Evolutionary conservation across 2,888 invertebrate genomes (phyloP), one percentile per base, ranked within the genome.

Genomic region (Cyrtodaria siliqua): DNA sequence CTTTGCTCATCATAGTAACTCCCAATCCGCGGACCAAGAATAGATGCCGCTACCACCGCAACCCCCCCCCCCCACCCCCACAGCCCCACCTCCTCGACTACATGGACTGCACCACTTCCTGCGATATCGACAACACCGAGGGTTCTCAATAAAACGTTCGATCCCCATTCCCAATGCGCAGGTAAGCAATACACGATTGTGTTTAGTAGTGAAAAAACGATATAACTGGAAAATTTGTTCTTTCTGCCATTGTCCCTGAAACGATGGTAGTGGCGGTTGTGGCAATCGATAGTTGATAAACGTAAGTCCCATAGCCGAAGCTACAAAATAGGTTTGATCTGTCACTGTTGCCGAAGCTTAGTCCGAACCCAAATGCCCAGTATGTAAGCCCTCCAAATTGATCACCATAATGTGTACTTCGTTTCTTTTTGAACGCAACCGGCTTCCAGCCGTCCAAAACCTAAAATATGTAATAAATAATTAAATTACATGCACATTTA

Each of bases 291-390:
- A 89, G 93, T 62, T 91, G 89, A 67, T 90, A 91, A 2, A 91
- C 86, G 79, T 88, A 91, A 0, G 87, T 87, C 6, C 97, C 97
- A 91, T 96, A 96, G 0, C 98, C 97, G 26, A 96, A 94, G 0
- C 97, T 97, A 81, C 97, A 95, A 87, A 98, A 96, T 94, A 96
- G 86, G 93, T 97, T 97, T 2, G 95, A 95, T 23, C 95, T 90
- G 0, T 82, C 66, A n/a, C 81, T 83, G 29, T 79, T 75, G 14
- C 90, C 98, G 90, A 97, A 98, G 3, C 97, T 97, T 93, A 98
- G 94, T 0, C 97, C 98, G 92, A 96, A 98, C 0, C 98, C 98
- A 91, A 98, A 97, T 40, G 97, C 95, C 98, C 98, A 99, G 76
- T 87, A 90, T 0, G 87, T 82, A 14, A 88, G 52, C 0, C 90